These are phyloP conservation scores for Melanostoma scalare DNA, from an alignment of 2,888 invertebrate genomes.

Conservation along the genomic window DNA sequence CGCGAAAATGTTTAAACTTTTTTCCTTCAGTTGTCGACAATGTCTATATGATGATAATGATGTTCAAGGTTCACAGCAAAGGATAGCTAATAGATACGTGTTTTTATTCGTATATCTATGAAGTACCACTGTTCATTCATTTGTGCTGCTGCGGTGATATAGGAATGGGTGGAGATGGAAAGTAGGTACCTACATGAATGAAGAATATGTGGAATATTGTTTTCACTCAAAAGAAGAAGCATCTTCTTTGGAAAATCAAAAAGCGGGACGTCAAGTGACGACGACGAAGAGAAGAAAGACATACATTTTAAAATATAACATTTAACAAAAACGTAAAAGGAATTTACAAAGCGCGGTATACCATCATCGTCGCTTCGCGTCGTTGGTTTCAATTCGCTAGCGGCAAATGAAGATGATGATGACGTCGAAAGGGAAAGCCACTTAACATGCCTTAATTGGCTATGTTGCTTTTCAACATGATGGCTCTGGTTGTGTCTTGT, in stretches of 20 bases:
- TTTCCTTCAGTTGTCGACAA: constrained; percentile 36
- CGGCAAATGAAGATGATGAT: constrained; percentile 55
- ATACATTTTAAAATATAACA: constrained; percentile 31
- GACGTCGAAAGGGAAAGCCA: constrained; percentile 72
- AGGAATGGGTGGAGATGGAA: neutral
- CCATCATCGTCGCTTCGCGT: neutral
- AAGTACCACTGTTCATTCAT: neutral
- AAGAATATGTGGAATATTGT: constrained; percentile 29
- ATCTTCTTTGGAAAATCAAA: constrained; percentile 41
- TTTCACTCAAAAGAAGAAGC: constrained; percentile 41
- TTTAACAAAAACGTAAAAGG: constrained; percentile 39
- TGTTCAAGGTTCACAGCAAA: constrained; percentile 35
- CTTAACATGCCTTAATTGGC: constrained; percentile 73
- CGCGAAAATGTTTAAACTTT: constrained; percentile 49
- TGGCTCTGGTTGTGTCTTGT: constrained; percentile 29
- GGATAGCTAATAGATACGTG: constrained; percentile 51
- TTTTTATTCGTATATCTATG: constrained; percentile 15
- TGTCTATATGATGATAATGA: constrained; percentile 36
- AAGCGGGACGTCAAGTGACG: neutral
- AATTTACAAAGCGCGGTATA: constrained; percentile 31
- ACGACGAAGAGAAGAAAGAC: constrained; percentile 13
- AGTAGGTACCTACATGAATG: neutral
- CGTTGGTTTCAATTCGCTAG: constrained; percentile 7
- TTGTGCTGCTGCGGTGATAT: constrained; percentile 14
- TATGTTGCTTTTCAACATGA: constrained; percentile 66